These are phyloP conservation scores for Agapornis canus DNA, from an alignment of 2,797 vertebrate species.

Conservation along the genomic window DNA sequence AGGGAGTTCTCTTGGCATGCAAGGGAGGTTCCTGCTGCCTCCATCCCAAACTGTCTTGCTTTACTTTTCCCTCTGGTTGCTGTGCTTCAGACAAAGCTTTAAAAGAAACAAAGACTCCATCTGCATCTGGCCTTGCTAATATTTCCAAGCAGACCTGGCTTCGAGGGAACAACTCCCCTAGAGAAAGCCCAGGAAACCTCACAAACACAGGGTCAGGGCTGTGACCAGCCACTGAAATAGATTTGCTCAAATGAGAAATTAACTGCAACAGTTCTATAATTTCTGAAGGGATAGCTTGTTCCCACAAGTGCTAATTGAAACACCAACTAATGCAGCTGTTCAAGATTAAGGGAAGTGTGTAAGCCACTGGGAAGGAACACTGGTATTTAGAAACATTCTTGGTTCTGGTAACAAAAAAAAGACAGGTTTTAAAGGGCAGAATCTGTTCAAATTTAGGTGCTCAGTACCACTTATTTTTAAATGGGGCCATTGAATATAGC, in stretches of 20 bases:
- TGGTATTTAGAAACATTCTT: background rate
- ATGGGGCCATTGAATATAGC: background rate
- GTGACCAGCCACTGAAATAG: background rate
- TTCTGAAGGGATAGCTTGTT: background rate
- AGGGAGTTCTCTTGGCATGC: background rate
- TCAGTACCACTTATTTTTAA: background rate
- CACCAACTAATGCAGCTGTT: slow-evolving; percentile 20
- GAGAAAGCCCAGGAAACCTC: background rate
- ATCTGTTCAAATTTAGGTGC: background rate
- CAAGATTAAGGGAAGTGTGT: background rate
- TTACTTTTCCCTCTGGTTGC: background rate
- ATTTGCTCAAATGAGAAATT: background rate
- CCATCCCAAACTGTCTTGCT: background rate
- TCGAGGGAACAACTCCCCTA: background rate
- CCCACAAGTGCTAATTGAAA: background rate
- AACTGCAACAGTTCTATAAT: background rate
- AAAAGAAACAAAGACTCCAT: background rate
- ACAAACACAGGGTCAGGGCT: background rate
- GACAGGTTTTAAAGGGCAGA: background rate
- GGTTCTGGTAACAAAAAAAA: background rate
- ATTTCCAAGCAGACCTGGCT: background rate
- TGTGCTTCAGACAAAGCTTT: background rate
- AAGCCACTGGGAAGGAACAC: background rate
- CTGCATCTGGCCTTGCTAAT: background rate
- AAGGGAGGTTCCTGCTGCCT: background rate